Evolutionary conservation across 2,797 vertebrate genomes (phyloP).

Genomic region (Loriculus beryllinus): DNA sequence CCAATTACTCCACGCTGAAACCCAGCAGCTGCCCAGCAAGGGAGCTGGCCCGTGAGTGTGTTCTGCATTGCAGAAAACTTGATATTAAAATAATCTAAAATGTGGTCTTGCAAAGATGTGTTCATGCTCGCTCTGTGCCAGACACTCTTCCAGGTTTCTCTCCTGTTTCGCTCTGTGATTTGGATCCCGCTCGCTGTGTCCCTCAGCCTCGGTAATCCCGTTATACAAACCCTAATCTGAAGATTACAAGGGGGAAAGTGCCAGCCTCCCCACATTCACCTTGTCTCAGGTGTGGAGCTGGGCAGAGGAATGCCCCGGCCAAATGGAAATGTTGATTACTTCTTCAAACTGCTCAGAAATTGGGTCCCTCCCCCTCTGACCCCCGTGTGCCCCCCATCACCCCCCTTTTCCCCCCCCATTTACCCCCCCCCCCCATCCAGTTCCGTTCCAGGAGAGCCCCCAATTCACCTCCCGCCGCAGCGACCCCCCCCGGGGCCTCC

Average conservation of each 20-base stretch:
- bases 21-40: constrained; percentile 64
- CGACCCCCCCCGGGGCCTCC: too few relatives aligned
- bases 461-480: too few relatives aligned
- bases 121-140: neutral
- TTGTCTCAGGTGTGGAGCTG: neutral
- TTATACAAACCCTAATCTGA: constrained; percentile 16
- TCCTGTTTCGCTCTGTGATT: neutral
- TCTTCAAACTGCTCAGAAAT: neutral
- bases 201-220: constrained; percentile 38
- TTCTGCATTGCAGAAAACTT: constrained; percentile 62
- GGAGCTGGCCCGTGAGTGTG: constrained; percentile 53
- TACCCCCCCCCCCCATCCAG: too few relatives aligned
- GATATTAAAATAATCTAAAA: constrained; percentile 33
- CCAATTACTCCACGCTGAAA: constrained; percentile 55
- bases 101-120: neutral
- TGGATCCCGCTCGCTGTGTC: neutral
- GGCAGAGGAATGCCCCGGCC: neutral
- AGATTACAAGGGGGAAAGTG: neutral
- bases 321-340: neutral
- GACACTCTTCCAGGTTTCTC: constrained; percentile 14
- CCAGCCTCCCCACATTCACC: neutral
- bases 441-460: too few relatives aligned
- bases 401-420: too few relatives aligned
- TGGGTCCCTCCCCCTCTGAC: neutral
- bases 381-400: too few relatives aligned